Base-by-base conservation (phyloP, 2,797 vertebrate species). In the Picus viridis region DNA sequence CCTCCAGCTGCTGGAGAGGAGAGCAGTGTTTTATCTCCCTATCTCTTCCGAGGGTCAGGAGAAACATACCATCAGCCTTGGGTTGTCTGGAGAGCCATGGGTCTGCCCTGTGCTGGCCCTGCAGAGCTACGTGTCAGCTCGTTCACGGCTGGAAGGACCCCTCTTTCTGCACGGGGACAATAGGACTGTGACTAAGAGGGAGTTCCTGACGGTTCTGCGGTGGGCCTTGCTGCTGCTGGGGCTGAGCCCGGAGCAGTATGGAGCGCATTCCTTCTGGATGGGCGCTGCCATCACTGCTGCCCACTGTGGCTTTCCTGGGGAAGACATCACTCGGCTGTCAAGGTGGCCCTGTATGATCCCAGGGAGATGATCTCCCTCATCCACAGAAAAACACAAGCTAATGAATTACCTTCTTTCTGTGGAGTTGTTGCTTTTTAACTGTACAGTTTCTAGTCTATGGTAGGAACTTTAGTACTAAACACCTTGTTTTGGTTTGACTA, bases 41-140 rank as follows among this genome's bases (percentile, higher is more conserved):
- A 70, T 8, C 15, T 74, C 64, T 16, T 1, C 68, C 0, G 26
- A 27, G 47, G 16, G 5, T 23, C 27, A 10, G 22, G 90, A 93
- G 61, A 85, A 75, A 20, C 83, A 77, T 0, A 12, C 71, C 16
- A 81, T 95, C 65, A 77, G 54, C 54, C 93, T 95, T 1, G 32
- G 53, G 3, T 9, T 75, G 17, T 95, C 80, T 8, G 88, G 86
- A 26, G 92, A 95, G 63, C 70, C 67, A 0, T 91, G 83, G 93
- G 83, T 96, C 10, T 96, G 96, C 51, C 94, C 93, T 4, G 90
- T 96, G 5, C n/a, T 91, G 61, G 94, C 95, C 5, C 75, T 96
- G 10, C 16, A 2, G 15, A 74, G 5, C 83, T 96, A 96, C 0
- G 1, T 95, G 81, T 0, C 34, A 2, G 77, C 9, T 15, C 77